phyloP scores from a whole-genome alignment of 2,797 vertebrate species.

The Parotocinclus haroldoi region DNA sequence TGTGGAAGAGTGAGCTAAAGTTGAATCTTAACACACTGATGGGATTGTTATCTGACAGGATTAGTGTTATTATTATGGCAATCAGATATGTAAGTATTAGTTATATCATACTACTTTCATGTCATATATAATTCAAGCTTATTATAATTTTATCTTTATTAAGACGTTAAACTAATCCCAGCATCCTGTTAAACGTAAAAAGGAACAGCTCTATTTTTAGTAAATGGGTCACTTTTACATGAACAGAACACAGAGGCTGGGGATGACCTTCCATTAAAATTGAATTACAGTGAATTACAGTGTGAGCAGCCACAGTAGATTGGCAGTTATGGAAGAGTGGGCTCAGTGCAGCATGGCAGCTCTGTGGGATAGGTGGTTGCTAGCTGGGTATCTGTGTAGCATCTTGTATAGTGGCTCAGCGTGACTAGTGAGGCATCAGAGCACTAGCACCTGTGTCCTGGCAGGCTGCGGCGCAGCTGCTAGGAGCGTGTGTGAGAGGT shows the following conservation, averaged over 20 bases:
- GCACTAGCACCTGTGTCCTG: constrained; percentile 44
- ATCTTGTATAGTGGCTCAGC: constrained; percentile 32
- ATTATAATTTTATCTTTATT: too few species aligned
- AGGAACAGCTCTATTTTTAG: too few species aligned
- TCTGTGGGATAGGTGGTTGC: constrained; percentile 23
- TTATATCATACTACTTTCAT: too few species aligned
- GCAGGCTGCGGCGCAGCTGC: constrained; percentile 52
- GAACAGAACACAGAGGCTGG: neutral
- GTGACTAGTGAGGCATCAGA: constrained; percentile 39
- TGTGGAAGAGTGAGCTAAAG: too few species aligned
- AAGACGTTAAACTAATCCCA: too few species aligned
- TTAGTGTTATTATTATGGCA: too few species aligned
- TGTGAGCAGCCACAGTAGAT: neutral
- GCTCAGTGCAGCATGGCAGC: constrained; percentile 25
- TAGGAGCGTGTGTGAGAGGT: constrained; percentile 19
- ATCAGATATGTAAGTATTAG: too few species aligned
- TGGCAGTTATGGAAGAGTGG: constrained; percentile 2
- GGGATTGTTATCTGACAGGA: too few species aligned
- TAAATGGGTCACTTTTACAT: too few species aligned
- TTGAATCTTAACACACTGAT: too few species aligned
- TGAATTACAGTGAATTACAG: neutral
- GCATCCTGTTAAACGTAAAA: too few species aligned
- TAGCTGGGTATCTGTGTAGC: constrained; percentile 40
- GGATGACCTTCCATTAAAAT: constrained; percentile 8
- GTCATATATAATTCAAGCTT: too few species aligned